Conservation (phyloP, 2,888 invertebrate species). For the Trisateles emortualis region DNA sequence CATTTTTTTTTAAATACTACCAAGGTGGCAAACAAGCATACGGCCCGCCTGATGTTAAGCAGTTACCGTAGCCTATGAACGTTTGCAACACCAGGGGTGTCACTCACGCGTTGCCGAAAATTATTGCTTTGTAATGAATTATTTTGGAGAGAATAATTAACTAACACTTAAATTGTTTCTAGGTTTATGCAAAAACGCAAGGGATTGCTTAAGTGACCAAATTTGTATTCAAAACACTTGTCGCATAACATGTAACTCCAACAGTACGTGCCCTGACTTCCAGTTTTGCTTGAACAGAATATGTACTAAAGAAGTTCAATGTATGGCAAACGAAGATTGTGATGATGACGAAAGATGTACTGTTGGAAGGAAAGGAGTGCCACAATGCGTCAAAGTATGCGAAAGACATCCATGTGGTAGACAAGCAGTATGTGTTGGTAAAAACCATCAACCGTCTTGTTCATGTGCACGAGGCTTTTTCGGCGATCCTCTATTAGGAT, state of each 20-base stretch:
- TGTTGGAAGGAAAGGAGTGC: constrained; percentile 89
- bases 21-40: too few relatives aligned
- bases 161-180: constrained; percentile 53
- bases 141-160: not conserved
- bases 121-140: too few relatives aligned
- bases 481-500: constrained; percentile 93
- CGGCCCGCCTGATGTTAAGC: too few relatives aligned
- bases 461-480: constrained; percentile 92
- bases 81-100: too few relatives aligned
- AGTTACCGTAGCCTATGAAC: too few relatives aligned
- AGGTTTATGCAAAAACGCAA: constrained; percentile 92
- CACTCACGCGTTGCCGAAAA: too few relatives aligned
- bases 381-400: constrained; percentile 92
- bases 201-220: constrained; percentile 95
- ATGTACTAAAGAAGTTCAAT: constrained; percentile 93
- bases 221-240: constrained; percentile 95
- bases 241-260: constrained; percentile 93
- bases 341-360: constrained; percentile 90
- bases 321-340: constrained; percentile 91
- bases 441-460: constrained; percentile 91
- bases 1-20: too few relatives aligned
- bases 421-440: constrained; percentile 92
- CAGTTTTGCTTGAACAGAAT: constrained; percentile 94
- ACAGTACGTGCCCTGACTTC: constrained; percentile 93
- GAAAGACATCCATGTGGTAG: constrained; percentile 92